Base-by-base conservation (phyloP, 2,888 invertebrate species). In the Heteromurus nitidus region DNA sequence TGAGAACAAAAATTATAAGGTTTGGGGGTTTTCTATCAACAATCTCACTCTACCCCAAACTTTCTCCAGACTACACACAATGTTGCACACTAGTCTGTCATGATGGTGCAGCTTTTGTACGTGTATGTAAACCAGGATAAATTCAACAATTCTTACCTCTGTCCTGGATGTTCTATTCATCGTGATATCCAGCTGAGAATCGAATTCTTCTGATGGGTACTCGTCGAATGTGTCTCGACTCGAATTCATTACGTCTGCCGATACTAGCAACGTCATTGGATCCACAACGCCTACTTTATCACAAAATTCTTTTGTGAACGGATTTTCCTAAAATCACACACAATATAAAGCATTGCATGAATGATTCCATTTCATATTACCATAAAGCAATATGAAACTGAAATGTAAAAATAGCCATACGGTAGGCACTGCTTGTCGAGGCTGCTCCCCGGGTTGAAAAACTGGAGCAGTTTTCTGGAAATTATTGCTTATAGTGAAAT, bases 401-500 rank as follows among this genome's bases (percentile, higher is more conserved):
- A 55, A 1, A 55, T 24, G 20, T 20, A 3, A 50, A n/a, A n/a
- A 26, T 24, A 28, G 1, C 53, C 64, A 80, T 58, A 80, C 85
- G 16, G 68, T 13, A 1, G 85, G 82, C 42, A 67, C 64, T 5
- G 86, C 85, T 16, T 31, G 50, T 18, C 50, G 31, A 3, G 86
- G 86, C 13, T 58, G 68, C 55, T 86, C 83, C n/a, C 85, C 86
- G 5, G 82, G 74, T 20, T 88, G 83, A 82, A 92, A 94, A 0
- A 92, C 89, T 53, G 93, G 92, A 1, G 93, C 95, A 13, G 96
- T 96, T 86, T 90, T 92, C 20, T 90, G 91, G 90, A 99, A 99
- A 90, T 94, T 95, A 0, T 92, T 89, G 0, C 95, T 95, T 74
- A 99, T 92, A 60, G 89, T 89, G 65, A 97, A 90, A 87, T 93